Base-by-base conservation (phyloP, 2,888 invertebrate genomes). In the Thelaira solivaga region DNA sequence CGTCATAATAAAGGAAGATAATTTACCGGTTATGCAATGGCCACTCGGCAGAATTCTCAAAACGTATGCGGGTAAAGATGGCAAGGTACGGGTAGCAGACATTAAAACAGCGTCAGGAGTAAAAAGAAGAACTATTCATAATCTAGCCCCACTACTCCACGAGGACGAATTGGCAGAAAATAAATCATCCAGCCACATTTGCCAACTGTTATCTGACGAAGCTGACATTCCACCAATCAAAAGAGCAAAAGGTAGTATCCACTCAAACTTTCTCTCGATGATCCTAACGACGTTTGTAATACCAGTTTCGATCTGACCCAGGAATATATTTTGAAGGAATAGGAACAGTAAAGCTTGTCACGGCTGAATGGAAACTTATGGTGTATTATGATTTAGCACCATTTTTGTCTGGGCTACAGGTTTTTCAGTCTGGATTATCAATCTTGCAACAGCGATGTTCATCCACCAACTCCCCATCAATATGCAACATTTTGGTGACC, bases 1-100 rank as follows among this genome's bases (percentile, higher is more conserved):
- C 2, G 55, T 55, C n/a, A 55, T 34, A 16, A 55, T 55, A 20
- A 55, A 55, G 36, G 55, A 55, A 11, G 36, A 39, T 22, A 55
- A 55, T 22, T 6, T 24, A 26, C 20, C 39, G 4, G 39, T 36
- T 7, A 36, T 36, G 20, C 55, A 22, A 20, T 55, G n/a, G 36
- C 55, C 55, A 39, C 39, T 55, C 20, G 55, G 55, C 10, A 55
- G 36, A 22, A 55, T 39, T 47, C 47, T 47, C n/a, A 8, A 24
- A 24, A 51, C 24, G 8, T 20, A 45, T n/a, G 24, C 11, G 20
- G 24, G 24, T n/a, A 45, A 45, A 1, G 13, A 47, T 26, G 47
- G 24, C 20, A 47, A 11, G 24, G 47, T 47, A 1, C 24, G 24
- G 16, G 13, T 47, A 24, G 13, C 24, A 24, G 24, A 47, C 11